These are phyloP conservation scores for Odobenus rosmarus DNA, from an alignment of 2,113 vertebrate genomes.

Conservation along the genomic window DNA sequence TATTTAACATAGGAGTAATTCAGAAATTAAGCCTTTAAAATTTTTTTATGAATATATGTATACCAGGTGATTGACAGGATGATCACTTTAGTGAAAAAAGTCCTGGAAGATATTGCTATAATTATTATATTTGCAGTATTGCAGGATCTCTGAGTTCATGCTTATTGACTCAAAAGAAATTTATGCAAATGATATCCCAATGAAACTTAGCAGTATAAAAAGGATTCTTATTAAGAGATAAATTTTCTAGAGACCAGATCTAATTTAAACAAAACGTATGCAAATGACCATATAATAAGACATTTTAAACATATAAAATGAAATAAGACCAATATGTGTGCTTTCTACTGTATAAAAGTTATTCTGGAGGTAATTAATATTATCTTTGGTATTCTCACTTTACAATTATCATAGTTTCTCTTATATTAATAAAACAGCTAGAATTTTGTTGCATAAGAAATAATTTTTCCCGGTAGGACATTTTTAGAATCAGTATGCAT, in stretches of 20 bases:
- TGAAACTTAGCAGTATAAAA: neutral
- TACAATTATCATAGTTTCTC: neutral
- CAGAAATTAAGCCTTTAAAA: neutral
- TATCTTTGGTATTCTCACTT: neutral
- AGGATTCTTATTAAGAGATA: neutral
- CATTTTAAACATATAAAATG: constrained; percentile 4
- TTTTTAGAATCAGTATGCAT: neutral
- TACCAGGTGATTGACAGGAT: neutral
- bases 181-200: neutral
- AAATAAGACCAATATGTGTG: neutral
- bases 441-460: neutral
- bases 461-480: neutral
- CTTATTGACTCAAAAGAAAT: neutral
- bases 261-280: neutral
- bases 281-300: neutral
- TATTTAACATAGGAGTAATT: neutral
- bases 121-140: neutral
- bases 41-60: neutral
- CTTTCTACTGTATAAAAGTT: neutral
- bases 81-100: constrained; percentile 14
- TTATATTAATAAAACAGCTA: neutral
- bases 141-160: neutral
- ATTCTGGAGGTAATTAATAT: neutral
- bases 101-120: neutral
- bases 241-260: neutral